Evolutionary conservation across 2,888 invertebrate species (phyloP).

Genomic region (Homarus gammarus): DNA sequence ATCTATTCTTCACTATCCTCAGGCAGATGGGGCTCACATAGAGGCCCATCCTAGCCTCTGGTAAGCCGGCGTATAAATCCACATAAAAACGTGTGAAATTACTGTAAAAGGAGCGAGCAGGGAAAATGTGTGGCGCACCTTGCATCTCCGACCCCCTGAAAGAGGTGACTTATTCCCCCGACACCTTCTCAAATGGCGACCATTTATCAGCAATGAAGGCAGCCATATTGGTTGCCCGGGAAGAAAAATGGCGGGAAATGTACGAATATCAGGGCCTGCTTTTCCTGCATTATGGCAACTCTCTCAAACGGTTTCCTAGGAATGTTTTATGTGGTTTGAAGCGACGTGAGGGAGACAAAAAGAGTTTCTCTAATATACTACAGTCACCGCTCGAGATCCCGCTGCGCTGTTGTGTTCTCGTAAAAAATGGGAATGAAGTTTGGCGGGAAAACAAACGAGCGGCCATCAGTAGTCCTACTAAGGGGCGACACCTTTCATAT

Average conservation of each 20-base stretch:
- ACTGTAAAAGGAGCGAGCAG: conserved; percentile 18
- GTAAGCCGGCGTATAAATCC: conserved; percentile 18
- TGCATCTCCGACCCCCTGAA: conserved; percentile 64
- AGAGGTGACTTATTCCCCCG: conserved; percentile 73
- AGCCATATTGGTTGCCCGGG: conserved; percentile 69
- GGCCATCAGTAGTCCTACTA: conserved; percentile 68
- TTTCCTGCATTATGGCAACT: conserved; percentile 53
- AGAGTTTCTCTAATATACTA: not conserved
- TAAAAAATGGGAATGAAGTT: conserved; percentile 47
- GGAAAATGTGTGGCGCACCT: conserved; percentile 45
- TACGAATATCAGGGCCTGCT: conserved; percentile 68
- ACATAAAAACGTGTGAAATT: conserved; percentile 49
- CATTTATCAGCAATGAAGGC: conserved; percentile 74
- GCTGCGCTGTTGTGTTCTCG: conserved; percentile 2
- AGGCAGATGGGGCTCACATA: not conserved
- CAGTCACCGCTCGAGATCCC: conserved; percentile 9
- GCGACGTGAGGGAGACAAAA: not conserved
- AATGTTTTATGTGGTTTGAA: not conserved
- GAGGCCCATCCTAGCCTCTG: not conserved
- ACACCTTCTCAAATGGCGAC: conserved; percentile 72
- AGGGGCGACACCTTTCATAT: conserved; percentile 72
- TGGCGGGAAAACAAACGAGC: conserved; percentile 53
- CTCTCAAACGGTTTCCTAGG: conserved; percentile 14
- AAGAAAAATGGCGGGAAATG: conserved; percentile 71
- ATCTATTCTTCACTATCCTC: too few relatives aligned